These are phyloP conservation scores for Odobenus rosmarus DNA, from an alignment of 2,113 vertebrate species.

Conservation along the genomic window DNA sequence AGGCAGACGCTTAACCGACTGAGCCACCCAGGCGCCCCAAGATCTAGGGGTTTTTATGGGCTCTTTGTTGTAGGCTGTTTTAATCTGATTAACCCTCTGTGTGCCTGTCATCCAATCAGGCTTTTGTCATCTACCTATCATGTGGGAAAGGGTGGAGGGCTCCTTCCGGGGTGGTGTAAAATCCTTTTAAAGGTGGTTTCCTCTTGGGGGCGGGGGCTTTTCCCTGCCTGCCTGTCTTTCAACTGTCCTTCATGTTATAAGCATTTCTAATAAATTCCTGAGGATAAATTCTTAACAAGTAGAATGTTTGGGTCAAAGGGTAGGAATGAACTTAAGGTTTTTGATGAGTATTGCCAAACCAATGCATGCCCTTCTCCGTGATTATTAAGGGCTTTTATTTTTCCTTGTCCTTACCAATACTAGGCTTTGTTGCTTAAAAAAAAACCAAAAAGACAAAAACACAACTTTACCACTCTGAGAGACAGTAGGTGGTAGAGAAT, in stretches of 20 bases:
- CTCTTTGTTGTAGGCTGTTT: not conserved
- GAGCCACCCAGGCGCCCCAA: not conserved
- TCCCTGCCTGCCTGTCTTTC: not conserved
- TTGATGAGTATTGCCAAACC: not conserved
- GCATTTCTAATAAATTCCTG: not conserved
- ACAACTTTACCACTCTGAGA: not conserved
- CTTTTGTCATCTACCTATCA: not conserved
- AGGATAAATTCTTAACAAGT: not conserved
- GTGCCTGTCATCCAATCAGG: not conserved
- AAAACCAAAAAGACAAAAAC: not conserved
- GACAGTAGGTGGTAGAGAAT: not conserved
- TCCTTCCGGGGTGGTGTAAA: not conserved
- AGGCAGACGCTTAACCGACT: not conserved
- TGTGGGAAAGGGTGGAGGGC: not conserved
- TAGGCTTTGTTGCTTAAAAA: not conserved
- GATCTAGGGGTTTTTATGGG: not conserved
- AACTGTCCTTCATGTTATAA: not conserved
- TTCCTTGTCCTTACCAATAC: not conserved
- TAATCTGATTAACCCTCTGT: not conserved
- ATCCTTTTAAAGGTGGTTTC: not conserved
- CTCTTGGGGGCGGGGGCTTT: not conserved
- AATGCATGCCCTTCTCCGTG: not conserved
- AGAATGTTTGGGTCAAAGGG: not conserved
- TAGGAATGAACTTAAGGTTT: not conserved
- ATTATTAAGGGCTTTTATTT: not conserved